Percentiles rank a stretch among this genome's conserved stretches.
Conservation (phyloP, 2,113 vertebrate genomes). For the Heptranchias perlo region DNA sequence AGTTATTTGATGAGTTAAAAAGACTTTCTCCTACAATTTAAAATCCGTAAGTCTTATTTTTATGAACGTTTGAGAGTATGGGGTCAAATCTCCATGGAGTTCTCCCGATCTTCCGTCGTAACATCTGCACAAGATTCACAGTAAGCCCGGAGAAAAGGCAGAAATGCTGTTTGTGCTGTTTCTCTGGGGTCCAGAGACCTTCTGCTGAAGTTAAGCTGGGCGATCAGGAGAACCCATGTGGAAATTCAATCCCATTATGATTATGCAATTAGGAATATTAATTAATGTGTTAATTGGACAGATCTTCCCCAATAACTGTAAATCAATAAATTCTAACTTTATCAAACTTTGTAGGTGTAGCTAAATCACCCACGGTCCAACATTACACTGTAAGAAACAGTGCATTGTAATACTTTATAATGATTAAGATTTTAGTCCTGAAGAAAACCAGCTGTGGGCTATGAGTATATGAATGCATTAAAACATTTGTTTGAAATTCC, state of each 20-base stretch:
- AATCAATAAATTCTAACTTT: conserved; percentile 17
- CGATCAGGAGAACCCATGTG: background rate
- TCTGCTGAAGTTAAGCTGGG: background rate
- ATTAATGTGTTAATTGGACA: background rate
- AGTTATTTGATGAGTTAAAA: background rate
- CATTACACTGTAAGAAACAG: background rate
- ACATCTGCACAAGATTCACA: background rate
- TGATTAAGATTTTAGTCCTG: background rate
- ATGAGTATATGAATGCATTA: background rate
- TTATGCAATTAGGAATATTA: background rate
- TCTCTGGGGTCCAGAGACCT: background rate
- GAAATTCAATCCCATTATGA: background rate
- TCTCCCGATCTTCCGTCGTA: background rate
- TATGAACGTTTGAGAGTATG: background rate
- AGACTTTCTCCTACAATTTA: background rate
- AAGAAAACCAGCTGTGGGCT: background rate
- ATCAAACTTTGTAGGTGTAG: background rate
- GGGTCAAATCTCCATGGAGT: background rate
- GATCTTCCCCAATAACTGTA: background rate
- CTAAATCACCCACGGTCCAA: background rate
- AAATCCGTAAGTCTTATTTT: background rate
- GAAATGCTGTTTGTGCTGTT: background rate
- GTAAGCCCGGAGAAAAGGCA: background rate
- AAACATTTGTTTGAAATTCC: background rate
- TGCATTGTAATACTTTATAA: background rate